Percentiles rank a stretch among this genome's conserved stretches.
Conservation (phyloP, 2,113 vertebrate genomes). For the Galemys pyrenaicus region DNA sequence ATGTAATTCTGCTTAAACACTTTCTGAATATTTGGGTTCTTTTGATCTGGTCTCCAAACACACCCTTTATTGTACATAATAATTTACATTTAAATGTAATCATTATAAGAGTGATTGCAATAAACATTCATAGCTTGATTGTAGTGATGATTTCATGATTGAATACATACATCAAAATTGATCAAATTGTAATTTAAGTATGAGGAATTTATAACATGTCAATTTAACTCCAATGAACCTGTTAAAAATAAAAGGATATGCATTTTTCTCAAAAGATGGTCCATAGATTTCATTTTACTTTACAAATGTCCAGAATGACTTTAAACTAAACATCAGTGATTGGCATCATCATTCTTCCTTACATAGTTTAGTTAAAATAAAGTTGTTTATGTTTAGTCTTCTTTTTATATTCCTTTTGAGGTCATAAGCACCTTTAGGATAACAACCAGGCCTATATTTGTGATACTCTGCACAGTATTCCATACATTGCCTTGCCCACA, state of each 20-base stretch:
- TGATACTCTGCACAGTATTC: not conserved
- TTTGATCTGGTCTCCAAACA: not conserved
- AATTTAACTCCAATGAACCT: not conserved
- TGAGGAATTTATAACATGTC: not conserved
- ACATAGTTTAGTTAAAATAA: conserved; percentile 13
- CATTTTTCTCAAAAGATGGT: not conserved
- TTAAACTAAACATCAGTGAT: not conserved
- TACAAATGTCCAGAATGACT: not conserved
- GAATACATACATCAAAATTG: not conserved
- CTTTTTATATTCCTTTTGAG: not conserved
- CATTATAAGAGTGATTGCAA: not conserved
- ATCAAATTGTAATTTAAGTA: not conserved
- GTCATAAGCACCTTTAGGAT: not conserved
- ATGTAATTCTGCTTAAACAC: not conserved
- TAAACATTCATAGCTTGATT: not conserved
- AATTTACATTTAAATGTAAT: conserved; percentile 11
- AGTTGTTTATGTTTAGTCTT: not conserved
- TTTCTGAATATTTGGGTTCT: not conserved
- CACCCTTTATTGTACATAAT: not conserved
- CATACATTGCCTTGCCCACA: not conserved
- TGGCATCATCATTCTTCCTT: not conserved
- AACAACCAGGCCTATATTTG: not conserved
- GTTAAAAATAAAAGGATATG: not conserved
- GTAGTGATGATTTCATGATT: not conserved
- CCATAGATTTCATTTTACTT: not conserved